A percentile compares a stretch with the other conserved stretches of the same genome.
phyloP scores from a whole-genome alignment of 2,113 vertebrate genomes.

The Phylloscopus whistleri region DNA sequence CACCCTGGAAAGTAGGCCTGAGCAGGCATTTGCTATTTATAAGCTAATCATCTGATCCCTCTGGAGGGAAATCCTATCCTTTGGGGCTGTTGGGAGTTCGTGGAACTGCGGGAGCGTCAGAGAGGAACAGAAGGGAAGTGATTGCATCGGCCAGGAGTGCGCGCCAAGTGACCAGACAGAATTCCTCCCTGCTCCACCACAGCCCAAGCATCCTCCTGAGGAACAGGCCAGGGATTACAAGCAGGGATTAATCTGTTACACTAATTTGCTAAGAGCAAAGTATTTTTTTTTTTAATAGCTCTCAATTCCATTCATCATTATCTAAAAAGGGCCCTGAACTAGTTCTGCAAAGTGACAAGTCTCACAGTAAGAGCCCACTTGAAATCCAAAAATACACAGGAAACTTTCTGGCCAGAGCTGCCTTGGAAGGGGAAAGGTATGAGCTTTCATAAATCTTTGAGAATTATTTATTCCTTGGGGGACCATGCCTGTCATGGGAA shows the following conservation, averaged over 20 bases:
- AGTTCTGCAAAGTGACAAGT: neutral
- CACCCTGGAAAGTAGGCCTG: neutral
- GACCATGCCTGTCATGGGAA: neutral
- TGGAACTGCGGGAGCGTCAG: neutral
- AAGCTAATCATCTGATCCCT: conserved; percentile 43
- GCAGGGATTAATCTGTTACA: neutral
- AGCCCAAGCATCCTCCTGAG: neutral
- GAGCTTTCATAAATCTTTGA: neutral
- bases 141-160: rapidly evolving
- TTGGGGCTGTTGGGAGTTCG: rapidly evolving
- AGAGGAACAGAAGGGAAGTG: neutral
- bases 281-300: neutral
- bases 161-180: neutral
- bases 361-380: rapidly evolving
- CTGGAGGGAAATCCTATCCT: conserved; percentile 24
- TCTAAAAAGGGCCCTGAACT: neutral
- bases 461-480: neutral
- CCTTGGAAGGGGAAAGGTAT: neutral
- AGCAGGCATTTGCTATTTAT: conserved; percentile 55
- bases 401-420: neutral
- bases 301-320: neutral
- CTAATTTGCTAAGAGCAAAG: conserved; percentile 25
- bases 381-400: neutral
- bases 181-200: neutral
- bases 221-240: neutral